Base-by-base conservation (phyloP, 1,140 invertebrate genomes). In the Drosophila nebulosa region DNA sequence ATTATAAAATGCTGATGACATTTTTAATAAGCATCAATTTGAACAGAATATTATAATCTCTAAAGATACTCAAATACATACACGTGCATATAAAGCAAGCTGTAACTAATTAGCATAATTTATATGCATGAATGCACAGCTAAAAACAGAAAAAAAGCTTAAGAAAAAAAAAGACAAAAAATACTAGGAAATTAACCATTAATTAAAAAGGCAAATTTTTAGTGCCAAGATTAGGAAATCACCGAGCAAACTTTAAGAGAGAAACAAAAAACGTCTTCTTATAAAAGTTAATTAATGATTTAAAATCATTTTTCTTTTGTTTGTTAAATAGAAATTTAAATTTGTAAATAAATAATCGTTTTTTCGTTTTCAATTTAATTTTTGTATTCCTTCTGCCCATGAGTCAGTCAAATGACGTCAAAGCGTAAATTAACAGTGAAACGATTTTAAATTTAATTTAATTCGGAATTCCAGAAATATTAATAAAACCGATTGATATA, bases 21-120 rank as follows among this genome's bases (percentile, higher is more conserved):
- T 60, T 74, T 86, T 81, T 86, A 86, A 85, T 85, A 81, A 68
- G 78, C 74, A 65, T 85, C 78, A 86, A 85, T 85, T 85, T 86
- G 78, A 72, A 68, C 30, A 69, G 55, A 42, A 36, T n/a, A 27
- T 36, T 71, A 78, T 62, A 75, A 51, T 62, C 69, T 64, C 53
- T 60, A 67, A 64, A 68, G 42, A 72, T 69, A 73, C 60, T 32
- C 24, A 50, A 2, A 52, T 14, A 32, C 22, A 59, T 12, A 24
- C 42, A 24, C 12, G 58, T 26, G 27, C 22, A 61, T 63, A 7
- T 39, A 7, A 22, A 68, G 32, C 35, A 53, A 63, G 71, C 71
- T 86, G 81, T 81, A 86, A 86, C 81, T 81, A 86, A 88, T 86
- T 86, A 86, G 63, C 81, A 88, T 86, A 75, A 88, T 86, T 88